Conservation (phyloP, 2,888 invertebrate species). For the Epinotia bilunana region DNA sequence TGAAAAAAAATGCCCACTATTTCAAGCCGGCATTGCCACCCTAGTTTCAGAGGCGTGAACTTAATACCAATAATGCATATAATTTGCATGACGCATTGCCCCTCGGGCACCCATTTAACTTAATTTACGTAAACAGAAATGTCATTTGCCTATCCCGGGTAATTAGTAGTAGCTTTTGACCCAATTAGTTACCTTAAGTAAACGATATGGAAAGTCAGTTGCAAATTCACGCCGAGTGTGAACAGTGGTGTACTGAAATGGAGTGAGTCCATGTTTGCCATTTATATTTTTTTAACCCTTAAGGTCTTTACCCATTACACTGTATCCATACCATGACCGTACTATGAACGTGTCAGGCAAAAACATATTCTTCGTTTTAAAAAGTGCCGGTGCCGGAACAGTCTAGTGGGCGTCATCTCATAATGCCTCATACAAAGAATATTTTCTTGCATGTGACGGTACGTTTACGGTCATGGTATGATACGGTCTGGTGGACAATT, state of each 20-base stretch:
- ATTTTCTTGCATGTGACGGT: too few species aligned
- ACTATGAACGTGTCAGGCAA: too few species aligned
- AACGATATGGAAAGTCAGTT: conserved; percentile 24
- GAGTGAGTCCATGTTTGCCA: conserved; percentile 17
- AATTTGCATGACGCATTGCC: conserved; percentile 9
- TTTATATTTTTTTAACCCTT: not conserved
- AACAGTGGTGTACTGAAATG: conserved; percentile 18
- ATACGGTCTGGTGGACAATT: too few species aligned
- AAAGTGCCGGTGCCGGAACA: too few species aligned
- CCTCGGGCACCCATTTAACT: not conserved
- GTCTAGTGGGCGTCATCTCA: too few species aligned
- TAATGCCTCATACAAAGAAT: too few species aligned
- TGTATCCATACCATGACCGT: too few species aligned
- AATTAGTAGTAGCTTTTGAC: conserved; percentile 28
- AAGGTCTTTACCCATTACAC: too few species aligned
- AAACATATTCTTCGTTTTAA: too few species aligned
- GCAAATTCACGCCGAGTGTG: not conserved
- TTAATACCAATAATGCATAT: conserved; percentile 10
- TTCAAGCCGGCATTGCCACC: not conserved
- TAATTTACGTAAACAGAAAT: not conserved
- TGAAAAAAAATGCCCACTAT: conserved; percentile 21
- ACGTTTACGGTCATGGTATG: too few species aligned
- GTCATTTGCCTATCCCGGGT: not conserved
- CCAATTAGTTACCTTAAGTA: conserved; percentile 8
- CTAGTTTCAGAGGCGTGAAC: not conserved